Base-by-base conservation (phyloP, 2,113 vertebrate genomes). In the Brachyhypopomus gauderio region DNA sequence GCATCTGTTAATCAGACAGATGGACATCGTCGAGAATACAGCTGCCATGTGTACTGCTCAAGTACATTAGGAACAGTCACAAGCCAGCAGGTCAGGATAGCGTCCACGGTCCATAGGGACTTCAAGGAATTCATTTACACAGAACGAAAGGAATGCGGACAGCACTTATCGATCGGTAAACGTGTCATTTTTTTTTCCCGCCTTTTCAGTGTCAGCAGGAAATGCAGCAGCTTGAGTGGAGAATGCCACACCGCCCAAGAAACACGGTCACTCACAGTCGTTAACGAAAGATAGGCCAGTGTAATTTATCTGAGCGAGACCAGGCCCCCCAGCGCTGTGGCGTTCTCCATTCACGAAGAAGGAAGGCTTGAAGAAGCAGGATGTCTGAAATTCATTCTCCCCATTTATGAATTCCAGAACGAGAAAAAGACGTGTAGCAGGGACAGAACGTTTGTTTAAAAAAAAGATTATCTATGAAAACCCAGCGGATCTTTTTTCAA, bases 181-280 rank as follows among this genome's bases (percentile, higher is more conserved):
- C 56, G 19, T n/a, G 17, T 36, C 6, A 23, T 30, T 70, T 72
- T 58, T 34, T 30, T 70, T 72, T 58, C 20, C 9, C 30, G 30
- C 19, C 34, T 23, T 52, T 75, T 36, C 17, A 56, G 8, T 27
- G 22, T 19, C 27, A 52, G 30, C 22, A 72, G 78, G 72, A 84
- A 80, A 72, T 8, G 9, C 19, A 55, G 12, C 12, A 72, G 0
- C 69, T 72, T 77, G 77, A 84, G 66, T 23, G 6, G 11, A 55
- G 63, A 77, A 64, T 5, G 17, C 22, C 25, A 48, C 2, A 14
- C 7, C 22, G 25, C 60, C 22, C n/a, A 3, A 11, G 72, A 27
- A 48, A 22, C 12, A 36, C 38, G 1, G 71, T 22, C 83, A 41
- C n/a, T 56, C 77, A 34, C 73, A 63, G 16, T 19, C 22, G 45